phyloP scores from a whole-genome alignment of 1,140 invertebrate species.

The Drosophila rhopaloa region DNA sequence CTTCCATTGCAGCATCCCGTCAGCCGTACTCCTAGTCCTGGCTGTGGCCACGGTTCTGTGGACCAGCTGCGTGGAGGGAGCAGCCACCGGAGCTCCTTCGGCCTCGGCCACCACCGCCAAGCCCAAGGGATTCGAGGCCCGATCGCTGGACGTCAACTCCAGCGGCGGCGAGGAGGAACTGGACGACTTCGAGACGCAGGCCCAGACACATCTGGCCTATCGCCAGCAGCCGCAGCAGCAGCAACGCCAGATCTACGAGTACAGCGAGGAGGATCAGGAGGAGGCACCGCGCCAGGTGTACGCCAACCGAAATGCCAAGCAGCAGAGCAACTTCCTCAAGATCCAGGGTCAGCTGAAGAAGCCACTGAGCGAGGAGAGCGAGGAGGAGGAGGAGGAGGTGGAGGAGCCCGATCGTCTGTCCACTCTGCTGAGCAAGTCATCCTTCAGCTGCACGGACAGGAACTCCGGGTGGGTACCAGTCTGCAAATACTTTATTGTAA shows the following conservation, averaged over 20 bases:
- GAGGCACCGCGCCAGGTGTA: conserved; percentile 79
- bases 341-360: conserved; percentile 58
- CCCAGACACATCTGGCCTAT: conserved; percentile 78
- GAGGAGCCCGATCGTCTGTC: conserved; percentile 94
- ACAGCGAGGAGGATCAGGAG: conserved; percentile 82
- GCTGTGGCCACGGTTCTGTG: conserved; percentile 52
- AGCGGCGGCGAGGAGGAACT: conserved; percentile 64
- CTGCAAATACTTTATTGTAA: not conserved
- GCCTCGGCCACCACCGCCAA: conserved; percentile 74
- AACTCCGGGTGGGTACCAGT: conserved; percentile 88
- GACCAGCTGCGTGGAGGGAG: conserved; percentile 39
- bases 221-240: conserved; percentile 67
- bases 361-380: conserved; percentile 74
- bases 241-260: conserved; percentile 70
- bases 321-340: conserved; percentile 74
- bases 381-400: conserved; percentile 89
- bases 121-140: conserved; percentile 74
- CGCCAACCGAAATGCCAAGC: conserved; percentile 71
- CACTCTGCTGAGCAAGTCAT: conserved; percentile 91
- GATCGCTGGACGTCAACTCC: conserved; percentile 67
- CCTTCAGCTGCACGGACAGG: conserved; percentile 91
- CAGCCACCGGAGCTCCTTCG: conserved; percentile 59
- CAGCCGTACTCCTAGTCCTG: conserved; percentile 63
- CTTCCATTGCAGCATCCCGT: conserved; percentile 53
- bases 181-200: conserved; percentile 80